Percentiles rank a stretch among this genome's conserved stretches.
Evolutionary conservation across 2,888 invertebrate species (phyloP).

Genomic region (Lasioglossum figueresi): DNA sequence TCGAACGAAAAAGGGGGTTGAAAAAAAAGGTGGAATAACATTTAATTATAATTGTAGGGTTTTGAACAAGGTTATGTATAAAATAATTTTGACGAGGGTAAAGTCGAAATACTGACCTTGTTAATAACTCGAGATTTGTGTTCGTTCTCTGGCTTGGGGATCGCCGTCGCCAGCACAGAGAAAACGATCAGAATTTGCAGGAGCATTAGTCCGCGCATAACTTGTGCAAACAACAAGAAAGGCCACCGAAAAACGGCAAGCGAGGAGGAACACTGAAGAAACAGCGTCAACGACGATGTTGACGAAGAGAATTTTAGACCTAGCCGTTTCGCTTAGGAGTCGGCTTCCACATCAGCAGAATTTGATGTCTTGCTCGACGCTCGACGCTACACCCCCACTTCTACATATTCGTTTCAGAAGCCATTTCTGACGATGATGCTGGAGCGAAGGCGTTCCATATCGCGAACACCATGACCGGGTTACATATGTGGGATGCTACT

Average conservation of each 20-base stretch:
- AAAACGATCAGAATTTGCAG: constrained; percentile 59
- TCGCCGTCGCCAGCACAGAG: constrained; percentile 84
- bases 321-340: constrained; percentile 44
- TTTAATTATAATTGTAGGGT: not conserved
- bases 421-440: constrained; percentile 55
- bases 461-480: constrained; percentile 19
- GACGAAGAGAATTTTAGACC: constrained; percentile 7
- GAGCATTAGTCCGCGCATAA: constrained; percentile 60
- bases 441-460: constrained; percentile 34
- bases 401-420: constrained; percentile 51
- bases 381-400: constrained; percentile 60
- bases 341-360: constrained; percentile 79
- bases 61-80: constrained; percentile 1
- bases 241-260: not conserved
- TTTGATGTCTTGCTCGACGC: constrained; percentile 52
- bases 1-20: not conserved
- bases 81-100: not conserved
- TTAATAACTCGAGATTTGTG: constrained; percentile 87
- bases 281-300: not conserved
- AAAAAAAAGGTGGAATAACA: not conserved
- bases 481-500: constrained; percentile 9
- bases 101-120: constrained; percentile 72
- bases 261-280: not conserved
- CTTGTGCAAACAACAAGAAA: constrained; percentile 2
- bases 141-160: constrained; percentile 91